Conservation (phyloP, 1,140 invertebrate species). For the Choristoneura fumiferana region DNA sequence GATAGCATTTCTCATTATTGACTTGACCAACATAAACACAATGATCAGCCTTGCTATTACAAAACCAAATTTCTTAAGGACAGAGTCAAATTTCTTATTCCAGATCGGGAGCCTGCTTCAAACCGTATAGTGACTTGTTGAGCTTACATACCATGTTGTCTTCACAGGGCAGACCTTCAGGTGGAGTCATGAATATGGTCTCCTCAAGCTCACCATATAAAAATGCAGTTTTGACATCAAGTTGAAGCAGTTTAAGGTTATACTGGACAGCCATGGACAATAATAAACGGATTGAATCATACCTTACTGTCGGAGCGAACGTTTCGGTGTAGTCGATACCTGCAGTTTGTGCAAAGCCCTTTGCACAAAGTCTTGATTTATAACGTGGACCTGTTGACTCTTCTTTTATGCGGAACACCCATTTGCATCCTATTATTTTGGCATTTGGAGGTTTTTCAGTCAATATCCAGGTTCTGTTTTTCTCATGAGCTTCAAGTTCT, state of each 20-base stretch:
- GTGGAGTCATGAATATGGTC: slow-evolving; percentile 35
- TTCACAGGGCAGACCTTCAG: slow-evolving; percentile 28
- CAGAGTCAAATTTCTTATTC: too few relatives aligned
- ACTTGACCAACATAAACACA: slow-evolving; percentile 27
- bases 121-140: too few relatives aligned
- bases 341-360: slow-evolving; percentile 34
- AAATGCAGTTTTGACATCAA: slow-evolving; percentile 44
- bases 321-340: slow-evolving; percentile 49
- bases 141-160: too few relatives aligned
- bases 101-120: too few relatives aligned
- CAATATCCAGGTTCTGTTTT: slow-evolving; percentile 46
- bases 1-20: slow-evolving; percentile 37
- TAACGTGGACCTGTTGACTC: slow-evolving; percentile 32
- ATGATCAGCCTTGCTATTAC: too few relatives aligned
- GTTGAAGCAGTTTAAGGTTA: slow-evolving; percentile 33
- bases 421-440: slow-evolving; percentile 52
- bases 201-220: slow-evolving; percentile 37
- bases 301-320: slow-evolving; percentile 31
- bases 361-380: slow-evolving; percentile 35
- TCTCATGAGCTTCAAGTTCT: slow-evolving; percentile 37
- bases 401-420: slow-evolving; percentile 55
- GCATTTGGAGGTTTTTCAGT: slow-evolving; percentile 33
- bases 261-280: slow-evolving; percentile 32
- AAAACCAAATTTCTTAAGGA: too few relatives aligned
- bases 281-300: slow-evolving; percentile 42